These are phyloP conservation scores for Periparus ater DNA, from an alignment of 2,797 vertebrate species.

Conservation along the genomic window DNA sequence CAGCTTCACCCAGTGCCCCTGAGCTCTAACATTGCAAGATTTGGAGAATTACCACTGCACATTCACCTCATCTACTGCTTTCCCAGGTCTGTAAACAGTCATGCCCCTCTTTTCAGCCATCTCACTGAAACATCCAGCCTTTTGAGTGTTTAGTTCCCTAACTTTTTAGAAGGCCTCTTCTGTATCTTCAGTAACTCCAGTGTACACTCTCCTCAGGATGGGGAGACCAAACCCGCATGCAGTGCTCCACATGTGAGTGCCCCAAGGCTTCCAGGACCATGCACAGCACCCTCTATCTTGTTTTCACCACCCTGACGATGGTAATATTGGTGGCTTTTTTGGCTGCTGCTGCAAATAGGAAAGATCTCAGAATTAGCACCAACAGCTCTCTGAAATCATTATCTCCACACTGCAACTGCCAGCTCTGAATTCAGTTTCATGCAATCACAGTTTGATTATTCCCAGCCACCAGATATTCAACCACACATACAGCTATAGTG, in stretches of 20 bases:
- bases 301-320: background rate
- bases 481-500: background rate
- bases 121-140: background rate
- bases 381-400: background rate
- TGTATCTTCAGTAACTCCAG: background rate
- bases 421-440: background rate
- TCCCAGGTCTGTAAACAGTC: background rate
- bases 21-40: background rate
- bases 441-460: background rate
- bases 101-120: background rate
- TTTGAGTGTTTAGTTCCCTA: background rate
- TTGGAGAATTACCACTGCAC: background rate
- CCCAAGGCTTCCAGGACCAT: background rate
- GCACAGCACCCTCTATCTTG: background rate
- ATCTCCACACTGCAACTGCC: background rate
- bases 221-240: background rate
- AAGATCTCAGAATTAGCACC: conserved; percentile 35
- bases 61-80: background rate
- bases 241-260: background rate
- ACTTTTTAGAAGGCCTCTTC: background rate
- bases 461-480: background rate
- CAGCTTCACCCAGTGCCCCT: background rate
- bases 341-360: conserved; percentile 39
- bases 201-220: background rate
- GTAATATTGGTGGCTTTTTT: background rate